Base-by-base conservation (phyloP, 2,797 vertebrate species). In the Phalanger gymnotis region DNA sequence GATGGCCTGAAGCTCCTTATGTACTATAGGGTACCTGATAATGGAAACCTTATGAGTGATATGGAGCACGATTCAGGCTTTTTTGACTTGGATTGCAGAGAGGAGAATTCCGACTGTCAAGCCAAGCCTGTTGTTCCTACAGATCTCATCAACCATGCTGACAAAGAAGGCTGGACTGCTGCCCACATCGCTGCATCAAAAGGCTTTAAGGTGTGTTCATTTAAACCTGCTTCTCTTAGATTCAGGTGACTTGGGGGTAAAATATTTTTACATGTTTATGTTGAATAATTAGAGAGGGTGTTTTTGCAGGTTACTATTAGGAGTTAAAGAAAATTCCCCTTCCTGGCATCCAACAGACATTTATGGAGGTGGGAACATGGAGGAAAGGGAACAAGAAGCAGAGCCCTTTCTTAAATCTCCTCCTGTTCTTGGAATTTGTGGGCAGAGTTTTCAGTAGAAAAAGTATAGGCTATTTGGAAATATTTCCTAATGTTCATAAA, bases 91-190 rank as follows among this genome's bases (percentile, higher is more conserved):
- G 98, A 98, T 96, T 96, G 96, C 97, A 95, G 95, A 94, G 98
- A 98, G 98, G 98, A 97, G 94, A 92, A 91, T 97, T 73, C 94
- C 27, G 94, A 92, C 92, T 93, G 34, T 96, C 95, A 55, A 96
- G 52, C 93, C 54, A 98, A 97, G 92, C 98, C 99, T 96, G 95
- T 99, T 3, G 96, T 99, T 98, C 98, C 99, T 94, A 98, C 99
- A 94, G 98, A 99, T 93, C 98, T 99, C 96, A 99, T 99, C 97
- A 99, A 99, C 98, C 99, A 98, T 27, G 98, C 99, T 97, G 99
- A 99, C 98, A 98, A 98, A 58, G 99, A 99, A 40, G 99, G 99
- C 94, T 99, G 99, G 99, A 99, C 99, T 9, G 99, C 99, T 94
- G 99, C 99, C 58, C 99, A 99, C 95, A 99, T 99, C 98, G 99